Base-by-base conservation (phyloP, 2,113 vertebrate genomes). In the Drymodes brunneopygia region DNA sequence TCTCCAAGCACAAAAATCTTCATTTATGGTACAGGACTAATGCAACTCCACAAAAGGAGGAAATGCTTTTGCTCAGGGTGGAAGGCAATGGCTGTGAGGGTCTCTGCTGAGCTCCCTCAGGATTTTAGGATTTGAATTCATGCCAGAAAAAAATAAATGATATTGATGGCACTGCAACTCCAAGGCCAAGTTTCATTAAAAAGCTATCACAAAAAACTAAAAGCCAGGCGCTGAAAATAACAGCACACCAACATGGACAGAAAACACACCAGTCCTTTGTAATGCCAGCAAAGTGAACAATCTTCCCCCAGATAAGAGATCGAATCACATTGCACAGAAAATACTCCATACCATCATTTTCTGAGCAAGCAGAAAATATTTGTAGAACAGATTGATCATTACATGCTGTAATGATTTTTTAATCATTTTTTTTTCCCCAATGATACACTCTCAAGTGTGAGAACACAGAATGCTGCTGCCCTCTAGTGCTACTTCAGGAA, bases 311-410 rank as follows among this genome's bases (percentile, higher is more conserved):
- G 65, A 74, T 40, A 81, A 92, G 65, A 94, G 60, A 92, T 64
- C 9, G 35, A 74, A 85, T 78, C 79, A 31, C 53, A 85, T 3
- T 36, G 61, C 78, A 70, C 95, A 82, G 77, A 84, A 81, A 78
- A 85, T 7, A 27, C 25, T 31, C 48, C 24, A 86, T 62, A 70
- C 74, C 48, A 69, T 74, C 92, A 50, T 79, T 61, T 92, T 90
- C 88, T 80, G 62, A 94, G 74, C 56, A 61, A 94, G 81, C 14
- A 91, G 48, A 92, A 94, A 94, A 75, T 92, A 86, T 94, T 58
- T 94, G 92, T 61, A 83, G 47, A 87, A 48, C 64, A 90, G 84
- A 77, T 14, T 74, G 96, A 90, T 90, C 78, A 27, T 48, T 57
- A 51, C 18, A 20, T 28, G 29, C 44, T 77, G n/a, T 75, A 81